A percentile compares a stretch with the other conserved stretches of the same genome.
Evolutionary conservation across 2,113 vertebrate genomes (phyloP).

Genomic region (Poeciliopsis turrubarensis): DNA sequence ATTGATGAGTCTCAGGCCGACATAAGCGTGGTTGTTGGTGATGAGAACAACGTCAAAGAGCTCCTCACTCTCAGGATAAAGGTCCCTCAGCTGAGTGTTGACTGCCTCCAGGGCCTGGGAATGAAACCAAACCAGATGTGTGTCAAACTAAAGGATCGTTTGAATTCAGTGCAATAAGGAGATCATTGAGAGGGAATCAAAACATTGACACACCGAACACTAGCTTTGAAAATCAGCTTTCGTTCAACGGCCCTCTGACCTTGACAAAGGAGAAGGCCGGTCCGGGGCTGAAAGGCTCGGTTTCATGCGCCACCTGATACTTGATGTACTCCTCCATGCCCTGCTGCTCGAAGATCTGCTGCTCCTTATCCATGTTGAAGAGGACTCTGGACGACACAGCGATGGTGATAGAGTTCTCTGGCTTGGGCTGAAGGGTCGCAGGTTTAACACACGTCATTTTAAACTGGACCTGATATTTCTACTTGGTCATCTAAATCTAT

Average conservation of each 20-base stretch:
- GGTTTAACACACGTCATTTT: background rate
- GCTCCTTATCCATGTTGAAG: slow-evolving; percentile 95
- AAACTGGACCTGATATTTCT: background rate
- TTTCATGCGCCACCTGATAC: slow-evolving; percentile 92
- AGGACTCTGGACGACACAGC: slow-evolving; percentile 91
- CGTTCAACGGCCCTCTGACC: slow-evolving; percentile 71
- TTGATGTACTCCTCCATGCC: slow-evolving; percentile 93
- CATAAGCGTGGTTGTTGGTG: slow-evolving; percentile 94
- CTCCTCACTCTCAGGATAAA: slow-evolving; percentile 92
- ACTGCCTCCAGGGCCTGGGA: slow-evolving; percentile 87
- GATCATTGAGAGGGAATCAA: slow-evolving; percentile 7
- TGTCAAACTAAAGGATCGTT: background rate
- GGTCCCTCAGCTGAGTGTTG: slow-evolving; percentile 85
- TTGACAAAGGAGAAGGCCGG: slow-evolving; percentile 96
- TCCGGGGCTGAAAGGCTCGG: slow-evolving; percentile 87
- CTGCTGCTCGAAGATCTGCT: slow-evolving; percentile 86
- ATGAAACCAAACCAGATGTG: slow-evolving; percentile 27
- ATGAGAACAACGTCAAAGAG: slow-evolving; percentile 95
- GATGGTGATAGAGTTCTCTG: slow-evolving; percentile 92
- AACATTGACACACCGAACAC: background rate
- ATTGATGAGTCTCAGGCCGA: slow-evolving; percentile 93
- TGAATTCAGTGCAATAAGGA: background rate
- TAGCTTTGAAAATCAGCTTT: background rate
- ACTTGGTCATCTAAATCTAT: background rate
- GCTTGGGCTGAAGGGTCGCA: slow-evolving; percentile 82